Conservation (phyloP, 2,888 invertebrate genomes). For the Caenorhabditis sp. region DNA sequence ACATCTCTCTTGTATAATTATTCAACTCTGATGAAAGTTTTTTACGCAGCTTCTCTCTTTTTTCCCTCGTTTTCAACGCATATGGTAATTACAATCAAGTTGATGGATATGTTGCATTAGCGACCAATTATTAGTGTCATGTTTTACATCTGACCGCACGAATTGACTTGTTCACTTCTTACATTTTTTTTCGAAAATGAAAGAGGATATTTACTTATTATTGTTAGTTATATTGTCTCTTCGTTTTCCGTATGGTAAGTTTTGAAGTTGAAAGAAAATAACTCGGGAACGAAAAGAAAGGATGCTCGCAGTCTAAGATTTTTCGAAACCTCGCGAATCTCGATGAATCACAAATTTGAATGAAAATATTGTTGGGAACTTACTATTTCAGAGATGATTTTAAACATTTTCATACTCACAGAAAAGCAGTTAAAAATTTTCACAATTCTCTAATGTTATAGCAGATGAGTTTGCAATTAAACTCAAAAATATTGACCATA, state of each 20-base stretch:
- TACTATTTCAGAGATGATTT: too few relatives aligned
- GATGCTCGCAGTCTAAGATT: too few relatives aligned
- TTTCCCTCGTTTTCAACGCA: neutral
- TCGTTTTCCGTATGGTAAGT: constrained; percentile 4
- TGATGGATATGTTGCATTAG: constrained; percentile 38
- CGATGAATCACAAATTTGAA: too few relatives aligned
- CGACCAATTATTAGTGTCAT: constrained; percentile 3
- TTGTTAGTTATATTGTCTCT: neutral
- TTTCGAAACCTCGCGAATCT: too few relatives aligned
- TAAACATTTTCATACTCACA: too few relatives aligned
- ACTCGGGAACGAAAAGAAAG: too few relatives aligned
- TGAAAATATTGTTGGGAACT: too few relatives aligned
- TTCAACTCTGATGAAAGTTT: neutral
- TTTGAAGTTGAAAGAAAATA: neutral
- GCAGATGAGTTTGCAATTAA: too few relatives aligned
- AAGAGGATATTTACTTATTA: neutral
- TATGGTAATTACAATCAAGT: constrained; percentile 3
- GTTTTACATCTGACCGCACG: constrained; percentile 5
- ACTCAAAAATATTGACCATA: too few relatives aligned
- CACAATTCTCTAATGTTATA: too few relatives aligned
- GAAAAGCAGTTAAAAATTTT: too few relatives aligned
- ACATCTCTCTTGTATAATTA: neutral
- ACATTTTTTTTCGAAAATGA: neutral
- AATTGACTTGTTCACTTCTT: neutral
- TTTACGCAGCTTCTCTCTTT: neutral